Conservation (phyloP, 2,113 vertebrate genomes). For the Anarhynchus alexandrinus region DNA sequence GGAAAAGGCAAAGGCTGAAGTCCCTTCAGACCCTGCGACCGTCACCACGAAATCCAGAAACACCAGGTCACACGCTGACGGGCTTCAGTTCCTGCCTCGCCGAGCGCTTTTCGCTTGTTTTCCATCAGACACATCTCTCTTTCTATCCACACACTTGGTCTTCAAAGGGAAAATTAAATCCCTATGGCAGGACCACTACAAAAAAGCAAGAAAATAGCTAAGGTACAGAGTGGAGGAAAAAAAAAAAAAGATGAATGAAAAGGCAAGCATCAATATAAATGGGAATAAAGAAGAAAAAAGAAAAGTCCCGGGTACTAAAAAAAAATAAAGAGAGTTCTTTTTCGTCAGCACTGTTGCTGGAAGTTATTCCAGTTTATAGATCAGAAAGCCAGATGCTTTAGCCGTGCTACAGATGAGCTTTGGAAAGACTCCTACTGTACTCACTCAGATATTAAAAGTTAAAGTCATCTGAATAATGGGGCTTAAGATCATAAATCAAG, state of each 20-base stretch:
- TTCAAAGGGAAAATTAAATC: neutral
- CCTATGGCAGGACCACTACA: neutral
- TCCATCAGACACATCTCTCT: neutral
- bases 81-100: neutral
- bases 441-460: neutral
- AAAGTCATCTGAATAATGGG: conserved; percentile 42
- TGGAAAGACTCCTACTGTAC: neutral
- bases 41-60: neutral
- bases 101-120: neutral
- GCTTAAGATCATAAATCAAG: conserved; percentile 57
- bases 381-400: conserved; percentile 35
- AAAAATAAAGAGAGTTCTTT: neutral
- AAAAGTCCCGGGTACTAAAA: neutral
- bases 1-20: neutral
- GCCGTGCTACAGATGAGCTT: conserved; percentile 1
- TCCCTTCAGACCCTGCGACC: neutral
- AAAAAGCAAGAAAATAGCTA: neutral
- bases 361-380: conserved; percentile 31
- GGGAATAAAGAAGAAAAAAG: neutral
- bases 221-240: neutral
- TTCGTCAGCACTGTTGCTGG: neutral
- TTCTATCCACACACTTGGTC: neutral
- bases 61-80: neutral
- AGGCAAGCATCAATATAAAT: neutral
- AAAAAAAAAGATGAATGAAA: neutral